Evolutionary conservation across 2,888 invertebrate genomes (phyloP), one percentile per base, ranked within the genome.

Genomic region (Strigamia transsilvanica): DNA sequence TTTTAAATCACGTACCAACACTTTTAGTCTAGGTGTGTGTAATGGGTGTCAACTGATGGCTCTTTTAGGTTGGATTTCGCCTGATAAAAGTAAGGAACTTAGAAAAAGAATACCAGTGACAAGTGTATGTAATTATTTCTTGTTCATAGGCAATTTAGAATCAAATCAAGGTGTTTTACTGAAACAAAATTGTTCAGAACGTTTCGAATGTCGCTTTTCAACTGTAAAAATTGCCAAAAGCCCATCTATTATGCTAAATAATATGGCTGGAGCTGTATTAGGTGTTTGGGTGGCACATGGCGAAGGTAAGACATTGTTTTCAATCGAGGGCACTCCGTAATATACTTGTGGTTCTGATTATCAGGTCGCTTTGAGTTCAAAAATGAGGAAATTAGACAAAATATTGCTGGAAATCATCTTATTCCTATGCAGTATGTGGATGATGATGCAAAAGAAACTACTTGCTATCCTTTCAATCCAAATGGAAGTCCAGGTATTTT

Each of bases 1-100:
- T 82, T 99, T 99, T 89, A 91, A 91, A 85, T 85, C 89, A 15
- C 89, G 90, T 13, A 23, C 84, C 0, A 93, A 98, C 87, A 97
- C 97, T 0, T 99, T 99, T 88, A 97, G 97, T 81, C 90, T 99
- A 84, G 99, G 99, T 41, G 94, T 98, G n/a, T 99, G 99, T 87
- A 99, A 99, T 88, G 99, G 99, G 0, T 99, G 99, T 87, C 99
- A 99, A 87, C 89, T 99, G 84, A 95, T 99, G 96, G 95, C 94
- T 6, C 88, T 96, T 32, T 91, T 99, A 7, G 97, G 97, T 5
- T 98, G 97, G 96, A 90, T 99, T 79, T 94, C 80, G 7, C 80
- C 83, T 79, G 79, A 34, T 38, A 3, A 79, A 34, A 80, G 41
- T 38, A 42, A 41, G 42, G n/a, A 12, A n/a, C 10, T 10, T 13